phyloP scores from a whole-genome alignment of 2,113 vertebrate species.

The Festucalex cinctus region DNA sequence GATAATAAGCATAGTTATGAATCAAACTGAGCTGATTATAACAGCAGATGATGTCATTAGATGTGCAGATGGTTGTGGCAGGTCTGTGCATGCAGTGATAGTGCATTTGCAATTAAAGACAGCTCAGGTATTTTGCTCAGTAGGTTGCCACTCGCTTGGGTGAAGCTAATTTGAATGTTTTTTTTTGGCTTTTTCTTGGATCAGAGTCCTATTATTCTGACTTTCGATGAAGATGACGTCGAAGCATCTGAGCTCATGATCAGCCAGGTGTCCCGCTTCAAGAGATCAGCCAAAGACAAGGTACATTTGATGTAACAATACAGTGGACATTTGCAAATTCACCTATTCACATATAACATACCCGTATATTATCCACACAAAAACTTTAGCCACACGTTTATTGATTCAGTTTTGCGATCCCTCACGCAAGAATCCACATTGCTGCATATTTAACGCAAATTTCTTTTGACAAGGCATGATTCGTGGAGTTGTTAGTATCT shows the following conservation, averaged over 20 bases:
- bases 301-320: constrained; percentile 58
- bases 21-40: background rate
- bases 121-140: background rate
- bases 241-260: constrained; percentile 79
- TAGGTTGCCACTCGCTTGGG: background rate
- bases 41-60: background rate
- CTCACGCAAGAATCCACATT: too few relatives aligned
- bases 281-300: constrained; percentile 78
- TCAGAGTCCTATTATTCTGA: constrained; percentile 77
- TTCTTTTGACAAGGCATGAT: background rate
- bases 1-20: background rate
- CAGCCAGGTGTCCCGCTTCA: constrained; percentile 72
- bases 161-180: constrained; percentile 4
- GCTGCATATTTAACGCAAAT: too few relatives aligned
- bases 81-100: background rate
- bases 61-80: background rate
- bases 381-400: too few relatives aligned
- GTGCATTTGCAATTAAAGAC: background rate
- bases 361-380: too few relatives aligned
- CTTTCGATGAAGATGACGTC: constrained; percentile 78
- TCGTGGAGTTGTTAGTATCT: background rate
- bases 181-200: constrained; percentile 6
- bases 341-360: too few relatives aligned
- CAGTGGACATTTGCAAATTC: background rate
- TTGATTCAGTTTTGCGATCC: too few relatives aligned